Conservation (phyloP, 2,113 vertebrate genomes). For the Pristiophorus japonicus region DNA sequence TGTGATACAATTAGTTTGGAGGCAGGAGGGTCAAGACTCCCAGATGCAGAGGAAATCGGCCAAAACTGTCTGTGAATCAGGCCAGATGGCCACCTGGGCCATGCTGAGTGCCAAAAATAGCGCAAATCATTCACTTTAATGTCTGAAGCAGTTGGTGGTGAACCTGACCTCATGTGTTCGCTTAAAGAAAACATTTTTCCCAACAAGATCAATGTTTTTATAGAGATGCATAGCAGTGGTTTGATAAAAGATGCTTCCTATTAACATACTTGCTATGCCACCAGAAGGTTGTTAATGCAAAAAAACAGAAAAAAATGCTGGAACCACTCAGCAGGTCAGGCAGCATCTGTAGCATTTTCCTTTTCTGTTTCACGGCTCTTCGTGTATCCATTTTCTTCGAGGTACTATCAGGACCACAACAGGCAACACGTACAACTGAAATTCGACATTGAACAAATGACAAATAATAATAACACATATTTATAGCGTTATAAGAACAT, state of each 20-base stretch:
- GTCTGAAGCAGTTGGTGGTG: conserved; percentile 50
- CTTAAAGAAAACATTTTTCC: conserved; percentile 40
- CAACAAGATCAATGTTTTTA: conserved; percentile 44
- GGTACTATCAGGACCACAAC: neutral
- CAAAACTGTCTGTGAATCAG: conserved; percentile 53
- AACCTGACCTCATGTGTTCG: conserved; percentile 44
- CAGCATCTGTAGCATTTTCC: neutral
- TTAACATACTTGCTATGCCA: neutral
- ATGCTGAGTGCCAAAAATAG: conserved; percentile 61
- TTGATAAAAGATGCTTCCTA: neutral
- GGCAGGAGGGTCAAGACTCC: conserved; percentile 69
- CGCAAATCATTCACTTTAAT: conserved; percentile 51
- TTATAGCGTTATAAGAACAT: neutral
- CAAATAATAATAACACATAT: neutral
- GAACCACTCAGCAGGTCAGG: neutral
- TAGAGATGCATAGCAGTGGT: conserved; percentile 42
- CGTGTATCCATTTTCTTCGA: neutral
- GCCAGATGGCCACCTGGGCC: conserved; percentile 68
- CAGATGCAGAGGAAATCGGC: conserved; percentile 63
- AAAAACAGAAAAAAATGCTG: neutral
- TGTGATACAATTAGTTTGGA: conserved; percentile 90
- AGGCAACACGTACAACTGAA: neutral
- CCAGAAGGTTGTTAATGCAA: neutral
- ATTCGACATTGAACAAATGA: neutral
- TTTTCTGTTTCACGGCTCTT: neutral